Conservation (phyloP, 2,888 invertebrate species). For the Apantesis nais region DNA sequence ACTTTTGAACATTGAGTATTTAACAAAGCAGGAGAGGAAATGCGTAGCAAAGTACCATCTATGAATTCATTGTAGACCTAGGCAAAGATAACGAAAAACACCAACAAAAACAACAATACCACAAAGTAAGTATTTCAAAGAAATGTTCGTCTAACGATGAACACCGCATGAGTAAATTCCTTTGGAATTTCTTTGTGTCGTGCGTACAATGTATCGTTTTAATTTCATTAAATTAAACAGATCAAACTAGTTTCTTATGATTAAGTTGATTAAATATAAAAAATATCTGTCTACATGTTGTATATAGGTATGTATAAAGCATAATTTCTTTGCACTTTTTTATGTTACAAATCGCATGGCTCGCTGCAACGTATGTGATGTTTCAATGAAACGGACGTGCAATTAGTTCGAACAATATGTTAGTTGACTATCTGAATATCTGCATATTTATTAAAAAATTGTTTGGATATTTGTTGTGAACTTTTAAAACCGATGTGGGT, state of each 20-base stretch:
- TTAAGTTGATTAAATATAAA: not conserved
- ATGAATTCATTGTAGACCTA: not conserved
- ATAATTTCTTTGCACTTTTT: constrained; percentile 34
- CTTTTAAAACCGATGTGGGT: constrained; percentile 34
- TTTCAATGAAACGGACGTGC: constrained; percentile 58
- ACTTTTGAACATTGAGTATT: not conserved
- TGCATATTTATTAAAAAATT: constrained; percentile 63
- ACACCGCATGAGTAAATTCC: not conserved
- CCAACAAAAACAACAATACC: not conserved
- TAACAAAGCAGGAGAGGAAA: not conserved
- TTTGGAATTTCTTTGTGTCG: not conserved
- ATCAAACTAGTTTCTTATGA: not conserved
- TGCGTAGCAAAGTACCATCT: not conserved
- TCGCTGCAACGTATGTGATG: constrained; percentile 53
- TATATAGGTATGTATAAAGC: not conserved
- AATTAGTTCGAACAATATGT: constrained; percentile 64
- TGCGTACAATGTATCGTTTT: not conserved
- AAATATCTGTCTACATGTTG: not conserved
- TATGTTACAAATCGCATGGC: constrained; percentile 54
- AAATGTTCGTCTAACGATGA: not conserved
- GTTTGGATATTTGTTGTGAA: constrained; percentile 42
- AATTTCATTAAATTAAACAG: constrained; percentile 13
- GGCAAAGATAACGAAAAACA: not conserved
- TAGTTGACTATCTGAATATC: constrained; percentile 60
- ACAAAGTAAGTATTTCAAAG: not conserved